A percentile compares a stretch with the other conserved stretches of the same genome.
phyloP scores from a whole-genome alignment of 2,113 vertebrate genomes.

The Agapornis roseicollis region DNA sequence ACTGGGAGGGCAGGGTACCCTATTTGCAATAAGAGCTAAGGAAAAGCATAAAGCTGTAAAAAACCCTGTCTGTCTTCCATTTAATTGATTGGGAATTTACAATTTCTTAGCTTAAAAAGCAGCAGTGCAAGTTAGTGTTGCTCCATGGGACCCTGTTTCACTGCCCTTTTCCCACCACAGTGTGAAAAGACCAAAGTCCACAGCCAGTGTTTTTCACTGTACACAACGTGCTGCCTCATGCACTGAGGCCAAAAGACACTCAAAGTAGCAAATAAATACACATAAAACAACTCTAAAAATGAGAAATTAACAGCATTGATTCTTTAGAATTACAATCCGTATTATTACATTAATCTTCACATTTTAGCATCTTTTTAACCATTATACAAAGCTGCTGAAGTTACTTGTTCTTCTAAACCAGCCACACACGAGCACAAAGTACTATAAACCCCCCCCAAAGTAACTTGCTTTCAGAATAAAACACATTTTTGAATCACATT shows the following conservation, averaged over 20 bases:
- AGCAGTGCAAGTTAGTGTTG: background rate
- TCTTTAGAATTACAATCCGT: conserved; percentile 23
- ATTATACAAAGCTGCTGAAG: background rate
- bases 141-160: background rate
- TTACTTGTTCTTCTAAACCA: background rate
- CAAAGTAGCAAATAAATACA: conserved; percentile 53
- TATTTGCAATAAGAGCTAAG: background rate
- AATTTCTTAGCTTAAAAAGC: conserved; percentile 13
- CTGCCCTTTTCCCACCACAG: background rate
- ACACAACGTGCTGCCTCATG: background rate
- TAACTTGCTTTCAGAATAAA: conserved; percentile 37
- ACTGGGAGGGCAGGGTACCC: background rate
- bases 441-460: conserved; percentile 8
- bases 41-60: background rate
- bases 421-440: background rate
- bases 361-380: conserved; percentile 26
- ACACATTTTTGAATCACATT: background rate
- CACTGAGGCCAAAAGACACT: conserved; percentile 18
- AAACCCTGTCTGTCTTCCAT: background rate
- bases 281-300: conserved; percentile 33
- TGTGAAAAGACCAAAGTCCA: background rate
- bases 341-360: conserved; percentile 33
- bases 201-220: background rate
- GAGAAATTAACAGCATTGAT: conserved; percentile 19
- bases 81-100: background rate